Evolutionary conservation across 2,113 vertebrate genomes (phyloP).

Genomic region (Aleadryas rufinucha): DNA sequence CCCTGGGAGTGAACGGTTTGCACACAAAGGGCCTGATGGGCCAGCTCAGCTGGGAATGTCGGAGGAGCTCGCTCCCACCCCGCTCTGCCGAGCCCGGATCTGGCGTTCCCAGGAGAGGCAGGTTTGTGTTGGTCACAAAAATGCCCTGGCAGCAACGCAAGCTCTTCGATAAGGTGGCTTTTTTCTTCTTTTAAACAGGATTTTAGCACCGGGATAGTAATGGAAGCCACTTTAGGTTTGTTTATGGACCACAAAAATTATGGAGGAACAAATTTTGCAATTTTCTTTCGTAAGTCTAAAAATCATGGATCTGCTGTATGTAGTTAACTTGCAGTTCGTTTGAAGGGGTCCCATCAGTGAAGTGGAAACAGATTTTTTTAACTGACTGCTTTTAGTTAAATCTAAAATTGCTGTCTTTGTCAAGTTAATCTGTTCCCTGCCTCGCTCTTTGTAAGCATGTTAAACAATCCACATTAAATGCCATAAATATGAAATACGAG

Average conservation of each 20-base stretch:
- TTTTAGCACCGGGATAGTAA: conserved; percentile 57
- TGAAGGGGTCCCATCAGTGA: conserved; percentile 66
- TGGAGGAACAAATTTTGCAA: conserved; percentile 62
- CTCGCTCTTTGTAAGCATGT: conserved; percentile 91
- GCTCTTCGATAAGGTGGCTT: conserved; percentile 9
- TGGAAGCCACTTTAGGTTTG: conserved; percentile 59
- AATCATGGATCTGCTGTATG: conserved; percentile 68
- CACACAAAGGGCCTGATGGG: not conserved
- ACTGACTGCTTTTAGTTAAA: conserved; percentile 73
- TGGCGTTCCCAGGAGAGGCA: not conserved
- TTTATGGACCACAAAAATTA: conserved; percentile 66
- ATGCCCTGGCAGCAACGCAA: not conserved
- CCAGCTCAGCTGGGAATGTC: not conserved
- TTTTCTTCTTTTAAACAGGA: conserved; percentile 36
- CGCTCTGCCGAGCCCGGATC: not conserved
- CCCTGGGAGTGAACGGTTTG: conserved; percentile 5
- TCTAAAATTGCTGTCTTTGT: conserved; percentile 68
- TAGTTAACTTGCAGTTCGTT: conserved; percentile 61
- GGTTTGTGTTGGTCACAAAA: not conserved
- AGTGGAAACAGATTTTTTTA: conserved; percentile 61
- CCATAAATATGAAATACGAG: conserved; percentile 78
- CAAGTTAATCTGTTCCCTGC: conserved; percentile 78
- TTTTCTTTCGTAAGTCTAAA: conserved; percentile 55
- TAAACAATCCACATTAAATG: conserved; percentile 85
- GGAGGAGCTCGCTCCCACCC: not conserved